Percentiles rank a stretch among this genome's conserved stretches.
phyloP scores from a whole-genome alignment of 2,888 invertebrate genomes.

The Fragum sueziense region DNA sequence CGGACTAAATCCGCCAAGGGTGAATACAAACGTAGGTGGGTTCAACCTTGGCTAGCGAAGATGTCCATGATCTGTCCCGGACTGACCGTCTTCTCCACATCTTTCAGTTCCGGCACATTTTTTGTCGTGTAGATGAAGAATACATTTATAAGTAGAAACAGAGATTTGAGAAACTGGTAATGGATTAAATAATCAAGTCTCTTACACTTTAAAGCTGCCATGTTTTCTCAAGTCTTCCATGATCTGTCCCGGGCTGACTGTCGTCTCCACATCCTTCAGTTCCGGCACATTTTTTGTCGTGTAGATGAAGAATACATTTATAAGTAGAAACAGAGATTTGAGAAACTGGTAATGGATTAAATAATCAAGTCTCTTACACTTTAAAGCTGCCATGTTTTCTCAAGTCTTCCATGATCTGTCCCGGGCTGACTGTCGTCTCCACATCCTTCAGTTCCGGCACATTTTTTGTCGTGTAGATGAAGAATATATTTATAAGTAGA shows the following conservation, averaged over 20 bases:
- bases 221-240: conserved; percentile 71
- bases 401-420: conserved; percentile 71
- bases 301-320: conserved; percentile 73
- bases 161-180: conserved; percentile 55
- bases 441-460: conserved; percentile 64
- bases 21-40: no score
- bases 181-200: conserved; percentile 71
- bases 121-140: conserved; percentile 72
- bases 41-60: no score
- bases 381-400: conserved; percentile 66
- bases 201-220: conserved; percentile 72
- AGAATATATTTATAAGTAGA: conserved; percentile 61
- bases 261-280: conserved; percentile 54
- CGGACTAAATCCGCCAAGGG: no score
- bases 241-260: conserved; percentile 71
- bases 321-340: background rate
- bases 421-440: conserved; percentile 69
- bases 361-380: conserved; percentile 75
- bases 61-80: conserved; percentile 67
- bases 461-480: conserved; percentile 73
- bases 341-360: conserved; percentile 67
- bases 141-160: conserved; percentile 44
- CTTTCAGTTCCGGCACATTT: conserved; percentile 68
- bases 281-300: conserved; percentile 70
- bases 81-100: conserved; percentile 65